Evolutionary conservation across 2,888 invertebrate species (phyloP).

Genomic region (Andrena chrysosceles): DNA sequence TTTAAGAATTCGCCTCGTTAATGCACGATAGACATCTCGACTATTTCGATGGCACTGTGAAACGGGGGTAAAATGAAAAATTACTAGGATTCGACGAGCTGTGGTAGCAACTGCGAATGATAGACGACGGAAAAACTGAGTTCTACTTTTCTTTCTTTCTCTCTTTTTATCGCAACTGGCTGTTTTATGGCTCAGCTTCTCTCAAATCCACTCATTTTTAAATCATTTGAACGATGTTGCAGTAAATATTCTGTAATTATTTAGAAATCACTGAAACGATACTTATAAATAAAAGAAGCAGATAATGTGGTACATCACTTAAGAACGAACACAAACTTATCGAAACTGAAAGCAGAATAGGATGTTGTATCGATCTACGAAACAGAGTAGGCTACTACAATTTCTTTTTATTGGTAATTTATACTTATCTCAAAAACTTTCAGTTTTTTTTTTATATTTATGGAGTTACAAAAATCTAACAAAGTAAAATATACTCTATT

Average conservation of each 20-base stretch:
- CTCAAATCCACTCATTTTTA: not conserved
- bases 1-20: not conserved
- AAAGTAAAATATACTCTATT: no score
- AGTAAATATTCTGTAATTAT: not conserved
- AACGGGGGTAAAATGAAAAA: not conserved
- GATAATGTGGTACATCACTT: no score
- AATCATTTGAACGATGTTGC: not conserved
- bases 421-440: no score
- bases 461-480: no score
- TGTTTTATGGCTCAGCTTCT: not conserved
- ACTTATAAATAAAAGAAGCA: not conserved
- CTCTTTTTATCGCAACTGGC: not conserved
- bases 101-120: not conserved
- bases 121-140: not conserved
- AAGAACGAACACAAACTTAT: not conserved
- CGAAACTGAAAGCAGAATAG: not conserved
- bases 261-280: not conserved
- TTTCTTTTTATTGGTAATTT: no score
- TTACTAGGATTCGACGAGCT: not conserved
- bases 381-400: not conserved
- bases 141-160: not conserved
- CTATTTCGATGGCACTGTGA: not conserved
- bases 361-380: not conserved
- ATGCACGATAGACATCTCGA: conserved; percentile 1
- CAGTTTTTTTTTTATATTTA: no score